A percentile compares a stretch with the other conserved stretches of the same genome.
Conservation (phyloP, 2,797 vertebrate species). For the Scolopax rusticola region DNA sequence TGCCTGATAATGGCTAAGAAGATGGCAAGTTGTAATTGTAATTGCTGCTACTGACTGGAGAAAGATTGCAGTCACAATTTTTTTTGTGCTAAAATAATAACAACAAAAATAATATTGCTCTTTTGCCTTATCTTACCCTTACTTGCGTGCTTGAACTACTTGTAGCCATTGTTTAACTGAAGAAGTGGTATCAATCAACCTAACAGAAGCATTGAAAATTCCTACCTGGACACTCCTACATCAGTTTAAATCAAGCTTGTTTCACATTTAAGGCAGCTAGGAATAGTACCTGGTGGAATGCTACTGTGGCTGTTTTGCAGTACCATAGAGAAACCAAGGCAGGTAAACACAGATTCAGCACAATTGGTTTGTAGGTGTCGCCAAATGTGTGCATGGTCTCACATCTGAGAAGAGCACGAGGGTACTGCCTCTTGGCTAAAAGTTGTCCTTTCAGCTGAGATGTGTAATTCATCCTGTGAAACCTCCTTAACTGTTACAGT, state of each 20-base stretch:
- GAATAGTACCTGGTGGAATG: background rate
- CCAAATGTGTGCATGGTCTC: background rate
- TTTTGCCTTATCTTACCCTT: background rate
- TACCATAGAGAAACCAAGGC: rapidly evolving
- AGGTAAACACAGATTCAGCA: background rate
- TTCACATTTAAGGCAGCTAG: background rate
- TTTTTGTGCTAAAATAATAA: background rate
- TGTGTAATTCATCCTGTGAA: background rate
- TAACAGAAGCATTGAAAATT: background rate
- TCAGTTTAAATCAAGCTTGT: background rate
- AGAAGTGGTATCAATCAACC: background rate
- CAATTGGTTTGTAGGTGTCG: background rate
- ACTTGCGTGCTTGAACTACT: background rate
- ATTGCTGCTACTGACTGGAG: background rate
- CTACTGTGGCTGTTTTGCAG: background rate
- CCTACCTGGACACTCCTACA: background rate
- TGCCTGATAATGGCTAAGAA: background rate
- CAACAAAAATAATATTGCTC: background rate
- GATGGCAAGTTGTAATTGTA: background rate
- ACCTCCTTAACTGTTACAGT: background rate
- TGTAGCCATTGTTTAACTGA: background rate
- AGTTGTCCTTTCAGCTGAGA: background rate
- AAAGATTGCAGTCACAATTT: background rate
- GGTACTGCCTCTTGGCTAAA: background rate
- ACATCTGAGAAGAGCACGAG: background rate